Conservation (phyloP, 2,888 invertebrate genomes). For the Idaea aversata region DNA sequence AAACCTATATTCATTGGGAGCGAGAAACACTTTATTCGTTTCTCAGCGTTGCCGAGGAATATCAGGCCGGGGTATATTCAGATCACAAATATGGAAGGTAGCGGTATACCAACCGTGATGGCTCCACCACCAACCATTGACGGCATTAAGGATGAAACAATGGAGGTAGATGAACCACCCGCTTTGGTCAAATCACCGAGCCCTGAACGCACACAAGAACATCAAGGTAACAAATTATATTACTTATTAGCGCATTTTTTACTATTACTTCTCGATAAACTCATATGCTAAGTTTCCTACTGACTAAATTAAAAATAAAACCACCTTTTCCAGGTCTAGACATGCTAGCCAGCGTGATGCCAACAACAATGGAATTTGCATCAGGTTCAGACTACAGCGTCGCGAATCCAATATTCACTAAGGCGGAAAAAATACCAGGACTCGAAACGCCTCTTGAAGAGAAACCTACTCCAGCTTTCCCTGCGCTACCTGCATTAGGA, state of each 20-base stretch:
- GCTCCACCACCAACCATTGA: constrained; percentile 31
- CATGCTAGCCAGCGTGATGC: constrained; percentile 83
- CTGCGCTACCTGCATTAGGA: constrained; percentile 52
- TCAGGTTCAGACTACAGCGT: constrained; percentile 80
- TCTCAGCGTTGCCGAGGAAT: constrained; percentile 88
- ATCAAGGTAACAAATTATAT: constrained; percentile 49
- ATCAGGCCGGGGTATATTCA: constrained; percentile 85
- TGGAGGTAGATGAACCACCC: constrained; percentile 46
- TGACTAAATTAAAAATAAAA: neutral
- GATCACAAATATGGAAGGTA: constrained; percentile 87
- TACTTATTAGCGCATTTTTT: constrained; percentile 2
- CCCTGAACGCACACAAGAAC: constrained; percentile 55
- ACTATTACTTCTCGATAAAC: neutral
- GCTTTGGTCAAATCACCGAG: constrained; percentile 58
- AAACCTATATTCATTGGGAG: constrained; percentile 87
- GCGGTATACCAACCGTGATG: constrained; percentile 27
- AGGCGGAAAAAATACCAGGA: constrained; percentile 61
- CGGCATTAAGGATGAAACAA: constrained; percentile 36
- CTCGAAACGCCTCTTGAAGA: constrained; percentile 57
- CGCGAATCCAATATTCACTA: constrained; percentile 61
- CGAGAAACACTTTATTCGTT: constrained; percentile 89
- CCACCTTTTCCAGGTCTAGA: constrained; percentile 74
- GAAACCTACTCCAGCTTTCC: constrained; percentile 44
- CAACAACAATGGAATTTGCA: constrained; percentile 80
- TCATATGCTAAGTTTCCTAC: neutral